Evolutionary conservation across 2,113 vertebrate species (phyloP).

Genomic region (Pseudonaja textilis): DNA sequence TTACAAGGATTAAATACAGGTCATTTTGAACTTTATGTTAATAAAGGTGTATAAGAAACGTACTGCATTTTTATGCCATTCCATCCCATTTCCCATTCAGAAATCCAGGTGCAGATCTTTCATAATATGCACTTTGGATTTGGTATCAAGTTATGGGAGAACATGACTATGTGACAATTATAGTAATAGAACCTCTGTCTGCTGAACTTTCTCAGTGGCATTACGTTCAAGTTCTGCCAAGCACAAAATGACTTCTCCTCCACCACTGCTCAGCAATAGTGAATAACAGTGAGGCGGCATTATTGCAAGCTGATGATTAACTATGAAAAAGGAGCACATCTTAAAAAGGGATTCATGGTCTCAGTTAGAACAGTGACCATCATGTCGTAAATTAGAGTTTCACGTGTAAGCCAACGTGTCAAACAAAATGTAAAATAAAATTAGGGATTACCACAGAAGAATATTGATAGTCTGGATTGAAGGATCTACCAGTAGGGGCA

Average conservation of each 20-base stretch:
- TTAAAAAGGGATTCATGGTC: not conserved
- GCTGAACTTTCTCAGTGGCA: constrained; percentile 51
- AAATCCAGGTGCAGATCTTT: constrained; percentile 53
- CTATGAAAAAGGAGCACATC: not conserved
- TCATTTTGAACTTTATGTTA: constrained; percentile 42
- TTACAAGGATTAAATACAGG: constrained; percentile 27
- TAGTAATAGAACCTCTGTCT: constrained; percentile 36
- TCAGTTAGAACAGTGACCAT: not conserved
- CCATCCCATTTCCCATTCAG: not conserved
- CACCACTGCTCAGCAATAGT: constrained; percentile 10
- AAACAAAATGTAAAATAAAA: not conserved
- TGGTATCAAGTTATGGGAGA: constrained; percentile 41
- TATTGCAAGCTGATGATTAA: constrained; percentile 33
- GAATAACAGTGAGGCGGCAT: constrained; percentile 25
- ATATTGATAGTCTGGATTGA: not conserved
- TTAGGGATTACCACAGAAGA: not conserved
- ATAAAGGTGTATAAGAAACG: not conserved
- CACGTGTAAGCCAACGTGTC: not conserved
- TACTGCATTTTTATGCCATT: not conserved
- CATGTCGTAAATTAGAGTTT: not conserved
- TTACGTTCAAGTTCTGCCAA: constrained; percentile 59
- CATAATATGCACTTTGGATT: constrained; percentile 36
- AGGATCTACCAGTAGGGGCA: not conserved
- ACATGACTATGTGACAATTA: constrained; percentile 47
- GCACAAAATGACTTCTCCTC: constrained; percentile 42